These are phyloP conservation scores for Mesocentrotus franciscanus DNA, from an alignment of 53 echinoderm and acorn worm species.

Conservation along the genomic window DNA sequence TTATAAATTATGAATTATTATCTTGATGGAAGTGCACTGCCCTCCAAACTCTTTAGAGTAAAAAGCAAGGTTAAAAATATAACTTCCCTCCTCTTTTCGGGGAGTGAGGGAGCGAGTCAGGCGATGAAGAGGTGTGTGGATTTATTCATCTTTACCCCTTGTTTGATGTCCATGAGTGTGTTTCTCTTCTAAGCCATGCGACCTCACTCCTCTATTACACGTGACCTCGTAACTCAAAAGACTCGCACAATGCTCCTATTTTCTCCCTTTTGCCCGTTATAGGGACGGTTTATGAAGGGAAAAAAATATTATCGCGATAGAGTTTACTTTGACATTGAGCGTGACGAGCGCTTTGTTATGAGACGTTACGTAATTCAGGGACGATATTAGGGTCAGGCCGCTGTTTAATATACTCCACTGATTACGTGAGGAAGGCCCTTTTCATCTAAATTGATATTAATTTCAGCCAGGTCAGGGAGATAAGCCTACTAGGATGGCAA, in stretches of 20 bases:
- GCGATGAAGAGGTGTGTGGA: conserved; percentile 45
- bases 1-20: neutral
- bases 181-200: conserved; percentile 46
- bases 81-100: neutral
- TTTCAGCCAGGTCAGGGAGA: conserved; percentile 55
- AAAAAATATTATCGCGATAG: conserved; percentile 35
- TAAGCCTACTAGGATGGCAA: neutral
- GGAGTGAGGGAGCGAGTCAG: neutral
- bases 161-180: conserved; percentile 58
- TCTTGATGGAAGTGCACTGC: conserved; percentile 44
- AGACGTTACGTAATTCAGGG: conserved; percentile 54
- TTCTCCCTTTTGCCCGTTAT: conserved; percentile 21
- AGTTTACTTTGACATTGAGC: conserved; percentile 64
- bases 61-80: conserved; percentile 42
- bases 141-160: conserved; percentile 52
- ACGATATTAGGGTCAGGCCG: conserved; percentile 23
- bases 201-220: conserved; percentile 59
- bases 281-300: conserved; percentile 28
- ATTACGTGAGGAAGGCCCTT: conserved; percentile 34
- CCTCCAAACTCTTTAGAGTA: neutral
- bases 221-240: conserved; percentile 53
- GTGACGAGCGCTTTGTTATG: conserved; percentile 59
- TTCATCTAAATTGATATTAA: neutral
- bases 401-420: conserved; percentile 8
- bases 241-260: conserved; percentile 37